Evolutionary conservation across 2,888 invertebrate species (phyloP).

Genomic region (Cryptocephalus primarius): DNA sequence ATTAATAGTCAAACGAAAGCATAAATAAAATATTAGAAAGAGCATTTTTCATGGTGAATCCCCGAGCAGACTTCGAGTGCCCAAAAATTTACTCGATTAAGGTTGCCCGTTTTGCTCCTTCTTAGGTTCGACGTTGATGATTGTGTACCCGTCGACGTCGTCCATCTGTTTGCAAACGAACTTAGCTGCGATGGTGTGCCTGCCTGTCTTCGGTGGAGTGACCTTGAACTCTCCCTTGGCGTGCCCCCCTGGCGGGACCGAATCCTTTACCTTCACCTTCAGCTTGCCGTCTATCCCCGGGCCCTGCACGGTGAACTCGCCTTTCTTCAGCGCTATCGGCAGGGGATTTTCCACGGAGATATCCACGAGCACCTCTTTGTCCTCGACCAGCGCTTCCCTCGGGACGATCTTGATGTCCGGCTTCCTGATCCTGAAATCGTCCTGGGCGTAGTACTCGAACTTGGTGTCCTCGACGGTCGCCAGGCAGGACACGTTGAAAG

Average conservation of each 20-base stretch:
- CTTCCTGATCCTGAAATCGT: slow-evolving; percentile 74
- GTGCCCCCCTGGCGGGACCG: slow-evolving; percentile 53
- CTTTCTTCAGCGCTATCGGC: slow-evolving; percentile 64
- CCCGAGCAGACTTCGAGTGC: too few relatives aligned
- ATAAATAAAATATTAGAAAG: too few relatives aligned
- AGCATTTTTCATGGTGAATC: too few relatives aligned
- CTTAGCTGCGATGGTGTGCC: slow-evolving; percentile 75
- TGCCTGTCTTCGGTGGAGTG: slow-evolving; percentile 66
- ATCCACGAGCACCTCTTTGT: slow-evolving; percentile 43
- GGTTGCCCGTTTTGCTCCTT: slow-evolving; percentile 12
- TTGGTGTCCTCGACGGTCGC: slow-evolving; percentile 70
- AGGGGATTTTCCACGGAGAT: slow-evolving; percentile 71
- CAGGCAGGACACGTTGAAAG: slow-evolving; percentile 75
- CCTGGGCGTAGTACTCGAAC: slow-evolving; percentile 81
- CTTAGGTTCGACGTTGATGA: slow-evolving; percentile 54
- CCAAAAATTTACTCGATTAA: too few relatives aligned
- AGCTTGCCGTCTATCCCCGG: slow-evolving; percentile 67
- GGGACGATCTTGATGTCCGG: slow-evolving; percentile 75
- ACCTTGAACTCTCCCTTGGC: slow-evolving; percentile 60
- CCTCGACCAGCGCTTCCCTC: slow-evolving; percentile 35
- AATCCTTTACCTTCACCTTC: slow-evolving; percentile 55
- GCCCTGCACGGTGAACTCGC: slow-evolving; percentile 71
- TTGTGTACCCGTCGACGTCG: slow-evolving; percentile 82
- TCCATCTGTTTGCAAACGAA: slow-evolving; percentile 79
- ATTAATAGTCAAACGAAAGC: too few relatives aligned